These are phyloP conservation scores for Chloroclystis v-ata DNA, from an alignment of 2,888 invertebrate species.

Conservation along the genomic window DNA sequence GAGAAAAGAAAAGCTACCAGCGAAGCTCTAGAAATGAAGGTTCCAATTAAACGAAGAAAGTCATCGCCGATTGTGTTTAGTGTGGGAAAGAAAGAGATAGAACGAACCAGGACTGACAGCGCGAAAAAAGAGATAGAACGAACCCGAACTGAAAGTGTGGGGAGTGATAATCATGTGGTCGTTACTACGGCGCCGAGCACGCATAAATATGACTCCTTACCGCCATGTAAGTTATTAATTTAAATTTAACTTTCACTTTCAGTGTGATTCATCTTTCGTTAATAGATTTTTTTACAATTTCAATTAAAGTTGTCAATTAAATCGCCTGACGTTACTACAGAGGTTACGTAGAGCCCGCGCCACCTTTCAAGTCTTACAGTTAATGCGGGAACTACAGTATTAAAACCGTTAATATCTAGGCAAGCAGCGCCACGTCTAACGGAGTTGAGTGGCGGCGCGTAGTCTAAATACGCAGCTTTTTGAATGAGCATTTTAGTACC, in stretches of 20 bases:
- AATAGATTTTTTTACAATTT: no score
- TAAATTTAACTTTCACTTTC: neutral
- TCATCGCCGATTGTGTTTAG: conserved; percentile 80
- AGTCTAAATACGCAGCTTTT: no score
- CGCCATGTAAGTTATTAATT: conserved; percentile 69
- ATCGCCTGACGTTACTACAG: no score
- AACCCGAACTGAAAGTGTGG: conserved; percentile 68
- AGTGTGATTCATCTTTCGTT: neutral
- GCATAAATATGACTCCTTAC: conserved; percentile 79
- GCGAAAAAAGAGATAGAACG: conserved; percentile 55
- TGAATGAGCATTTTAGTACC: no score
- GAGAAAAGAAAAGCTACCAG: conserved; percentile 33
- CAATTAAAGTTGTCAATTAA: no score
- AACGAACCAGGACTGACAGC: conserved; percentile 62
- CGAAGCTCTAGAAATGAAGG: conserved; percentile 29
- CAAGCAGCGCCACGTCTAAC: no score
- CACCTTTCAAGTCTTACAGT: no score
- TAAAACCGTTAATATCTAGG: no score
- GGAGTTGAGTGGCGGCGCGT: no score
- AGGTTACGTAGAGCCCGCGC: no score
- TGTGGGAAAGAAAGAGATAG: conserved; percentile 52
- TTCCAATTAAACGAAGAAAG: conserved; percentile 54
- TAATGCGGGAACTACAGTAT: no score
- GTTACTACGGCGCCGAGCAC: conserved; percentile 51
- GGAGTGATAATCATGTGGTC: conserved; percentile 62